Percentiles rank a stretch among this genome's conserved stretches.
phyloP scores from a whole-genome alignment of 2,888 invertebrate genomes.

The Cistogaster globosa region DNA sequence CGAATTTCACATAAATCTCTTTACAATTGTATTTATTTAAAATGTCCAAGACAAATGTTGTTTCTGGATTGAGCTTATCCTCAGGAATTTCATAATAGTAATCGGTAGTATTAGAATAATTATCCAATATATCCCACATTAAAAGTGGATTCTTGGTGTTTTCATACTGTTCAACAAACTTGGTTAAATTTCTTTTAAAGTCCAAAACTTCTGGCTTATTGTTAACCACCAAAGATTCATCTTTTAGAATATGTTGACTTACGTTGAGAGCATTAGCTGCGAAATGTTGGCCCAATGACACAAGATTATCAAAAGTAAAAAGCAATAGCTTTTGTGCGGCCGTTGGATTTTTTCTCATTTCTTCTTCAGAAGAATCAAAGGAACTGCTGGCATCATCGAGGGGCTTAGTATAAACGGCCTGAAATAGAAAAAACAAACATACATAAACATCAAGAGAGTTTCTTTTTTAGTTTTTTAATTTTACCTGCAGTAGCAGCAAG shows the following conservation, averaged over 20 bases:
- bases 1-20: slow-evolving; percentile 38
- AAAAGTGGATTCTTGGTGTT: slow-evolving; percentile 9
- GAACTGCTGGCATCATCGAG: not conserved
- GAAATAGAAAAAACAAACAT: not conserved
- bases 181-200: slow-evolving; percentile 42
- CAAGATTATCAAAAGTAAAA: slow-evolving; percentile 21
- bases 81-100: slow-evolving; percentile 35
- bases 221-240: slow-evolving; percentile 15
- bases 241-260: slow-evolving; percentile 45
- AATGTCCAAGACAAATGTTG: slow-evolving; percentile 19
- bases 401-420: not conserved
- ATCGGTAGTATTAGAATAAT: slow-evolving; percentile 53
- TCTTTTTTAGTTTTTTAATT: too few species aligned
- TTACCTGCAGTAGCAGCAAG: slow-evolving; percentile 3
- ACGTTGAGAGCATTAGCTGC: slow-evolving; percentile 6
- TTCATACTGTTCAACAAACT: slow-evolving; percentile 46
- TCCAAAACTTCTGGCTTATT: slow-evolving; percentile 11
- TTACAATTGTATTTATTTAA: slow-evolving; percentile 49
- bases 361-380: slow-evolving; percentile 19
- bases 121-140: slow-evolving; percentile 50
- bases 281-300: slow-evolving; percentile 19
- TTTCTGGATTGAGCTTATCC: slow-evolving; percentile 10
- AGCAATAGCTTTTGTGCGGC: slow-evolving; percentile 27
- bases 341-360: not conserved
- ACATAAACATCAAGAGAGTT: too few species aligned